Base-by-base conservation (phyloP, 2,888 invertebrate species). In the Parthenolecanium corni region DNA sequence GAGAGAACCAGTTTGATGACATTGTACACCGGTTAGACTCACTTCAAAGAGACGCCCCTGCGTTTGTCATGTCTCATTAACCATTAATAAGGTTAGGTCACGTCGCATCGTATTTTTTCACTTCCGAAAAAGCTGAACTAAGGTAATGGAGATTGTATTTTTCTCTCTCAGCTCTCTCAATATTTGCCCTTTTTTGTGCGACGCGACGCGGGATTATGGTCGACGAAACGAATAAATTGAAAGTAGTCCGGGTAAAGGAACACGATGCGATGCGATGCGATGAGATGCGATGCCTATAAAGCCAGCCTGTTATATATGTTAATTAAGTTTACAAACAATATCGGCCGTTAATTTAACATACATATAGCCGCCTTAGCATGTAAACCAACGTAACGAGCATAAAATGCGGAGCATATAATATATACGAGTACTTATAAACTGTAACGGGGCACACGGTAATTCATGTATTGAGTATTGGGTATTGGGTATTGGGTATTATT, bases 61-160 rank as follows among this genome's bases (percentile, higher is more conserved):
- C 57, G 57, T 46, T 57, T 57, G 57, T 57, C 57, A 57, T 57
- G 57, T 57, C 57, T 57, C 57, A 57, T 57, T 57, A 57, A 44
- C 57, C 47, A 57, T 44, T 57, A 57, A 57, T 57, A 57, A 57
- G 57, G 57, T 57, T 44, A 57, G 57, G 57, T 57, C 57, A 57
- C 57, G 57, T 57, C 57, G 57, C 49, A 12, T 24, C 24, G 25
- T 57, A 44, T 57, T 44, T 57, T 57, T 57, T 57, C 57, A 57
- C 44, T 42, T 18, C 44, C 44, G 18, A 42, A n/a, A n/a, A 42
- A 16, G 44, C 18, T 42, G 4, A 18, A 14, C 18, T 42, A 42
- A 4, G 44, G n/a, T 42, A 14, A 18, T n/a, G n/a, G 14, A 42
- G 44, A 18, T 16, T 42, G n/a, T n/a, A n/a, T n/a, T n/a, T n/a